A percentile compares a stretch with the other conserved stretches of the same genome.
Conservation (phyloP, 2,113 vertebrate genomes). For the Dolichallabes microphthalmus region DNA sequence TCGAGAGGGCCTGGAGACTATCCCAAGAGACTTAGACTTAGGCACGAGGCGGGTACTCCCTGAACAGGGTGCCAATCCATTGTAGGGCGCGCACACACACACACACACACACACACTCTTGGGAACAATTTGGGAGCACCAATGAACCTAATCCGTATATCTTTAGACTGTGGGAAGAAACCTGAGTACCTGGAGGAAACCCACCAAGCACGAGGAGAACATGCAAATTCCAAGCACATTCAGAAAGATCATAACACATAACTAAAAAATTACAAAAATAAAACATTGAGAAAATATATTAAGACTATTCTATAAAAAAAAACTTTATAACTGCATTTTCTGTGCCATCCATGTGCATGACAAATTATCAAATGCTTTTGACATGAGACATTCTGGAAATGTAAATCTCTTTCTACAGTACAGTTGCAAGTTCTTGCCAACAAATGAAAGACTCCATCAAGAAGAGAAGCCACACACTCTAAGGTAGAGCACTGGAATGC, state of each 20-base stretch:
- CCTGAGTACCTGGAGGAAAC: no score
- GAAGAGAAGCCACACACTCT: not conserved
- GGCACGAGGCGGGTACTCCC: no score
- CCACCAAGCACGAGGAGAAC: no score
- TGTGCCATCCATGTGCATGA: not conserved
- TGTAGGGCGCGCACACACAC: no score
- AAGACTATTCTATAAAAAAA: not conserved
- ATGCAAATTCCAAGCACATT: not conserved
- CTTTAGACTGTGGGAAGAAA: no score
- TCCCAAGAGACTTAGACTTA: no score
- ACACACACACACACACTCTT: no score
- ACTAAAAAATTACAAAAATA: not conserved
- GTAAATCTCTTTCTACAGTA: not conserved
- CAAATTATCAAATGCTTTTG: not conserved
- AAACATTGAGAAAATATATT: not conserved
- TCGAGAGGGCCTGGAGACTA: no score
- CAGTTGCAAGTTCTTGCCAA: not conserved
- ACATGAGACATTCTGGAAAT: not conserved
- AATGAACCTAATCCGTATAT: no score
- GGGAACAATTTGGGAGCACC: no score
- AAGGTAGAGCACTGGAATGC: not conserved
- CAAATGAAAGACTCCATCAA: not conserved
- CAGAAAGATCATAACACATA: slow-evolving; percentile 19
- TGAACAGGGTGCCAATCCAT: no score
- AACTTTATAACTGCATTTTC: no score